Percentiles rank a stretch among this genome's conserved stretches.
These are phyloP conservation scores for Ophioninae sp. DNA, from an alignment of 2,888 invertebrate species.

Conservation along the genomic window DNA sequence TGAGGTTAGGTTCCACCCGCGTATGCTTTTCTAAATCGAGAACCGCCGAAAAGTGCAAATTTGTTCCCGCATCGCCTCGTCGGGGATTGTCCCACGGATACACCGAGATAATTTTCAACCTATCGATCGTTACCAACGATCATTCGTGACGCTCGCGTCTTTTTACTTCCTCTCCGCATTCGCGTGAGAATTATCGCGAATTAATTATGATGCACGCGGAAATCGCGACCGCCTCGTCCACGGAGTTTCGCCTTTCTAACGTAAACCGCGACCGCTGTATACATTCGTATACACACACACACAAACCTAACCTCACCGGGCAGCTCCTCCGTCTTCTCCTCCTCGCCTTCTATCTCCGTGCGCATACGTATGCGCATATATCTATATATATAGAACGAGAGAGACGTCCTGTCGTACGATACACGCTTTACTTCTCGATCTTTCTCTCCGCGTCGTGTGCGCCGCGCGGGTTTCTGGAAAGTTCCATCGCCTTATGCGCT, in stretches of 20 bases:
- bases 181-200: not conserved
- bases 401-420: not conserved
- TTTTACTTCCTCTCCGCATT: not conserved
- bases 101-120: not conserved
- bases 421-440: constrained; percentile 61
- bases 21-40: not conserved
- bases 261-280: constrained; percentile 8
- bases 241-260: constrained; percentile 53
- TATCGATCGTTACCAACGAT: not conserved
- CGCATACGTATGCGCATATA: not conserved
- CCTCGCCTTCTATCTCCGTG: not conserved
- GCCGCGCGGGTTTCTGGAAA: constrained; percentile 72
- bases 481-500: constrained; percentile 71
- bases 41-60: not conserved
- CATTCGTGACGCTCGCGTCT: not conserved
- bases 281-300: not conserved
- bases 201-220: not conserved
- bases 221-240: not conserved
- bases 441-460: constrained; percentile 47
- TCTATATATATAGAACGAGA: not conserved
- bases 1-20: not conserved
- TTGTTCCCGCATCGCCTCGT: not conserved
- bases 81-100: not conserved
- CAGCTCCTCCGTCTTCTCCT: not conserved
- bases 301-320: not conserved